Percentiles rank a stretch among this genome's conserved stretches.
Conservation (phyloP, 2,797 vertebrate species). For the Alca torda region DNA sequence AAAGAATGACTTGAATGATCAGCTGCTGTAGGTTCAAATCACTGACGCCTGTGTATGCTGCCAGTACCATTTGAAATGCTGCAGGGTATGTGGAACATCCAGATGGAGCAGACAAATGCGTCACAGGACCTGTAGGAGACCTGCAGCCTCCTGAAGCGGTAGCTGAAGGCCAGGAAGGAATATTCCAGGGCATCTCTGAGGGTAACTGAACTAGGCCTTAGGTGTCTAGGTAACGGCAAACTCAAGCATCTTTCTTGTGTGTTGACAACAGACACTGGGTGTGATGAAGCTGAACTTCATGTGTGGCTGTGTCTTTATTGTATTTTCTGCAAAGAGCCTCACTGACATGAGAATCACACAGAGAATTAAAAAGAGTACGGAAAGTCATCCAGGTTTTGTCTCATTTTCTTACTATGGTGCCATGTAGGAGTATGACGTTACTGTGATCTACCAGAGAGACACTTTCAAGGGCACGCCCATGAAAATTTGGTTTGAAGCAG, state of each 20-base stretch:
- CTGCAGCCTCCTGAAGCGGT: background rate
- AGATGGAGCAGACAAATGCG: background rate
- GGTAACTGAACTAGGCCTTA: background rate
- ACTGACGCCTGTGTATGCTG: background rate
- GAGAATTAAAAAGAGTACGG: background rate
- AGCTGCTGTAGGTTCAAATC: background rate
- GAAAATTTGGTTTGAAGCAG: background rate
- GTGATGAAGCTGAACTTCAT: background rate
- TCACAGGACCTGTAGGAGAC: background rate
- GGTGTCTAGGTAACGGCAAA: background rate
- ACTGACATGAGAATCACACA: background rate
- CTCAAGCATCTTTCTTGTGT: background rate
- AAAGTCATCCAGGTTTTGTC: background rate
- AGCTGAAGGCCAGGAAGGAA: background rate
- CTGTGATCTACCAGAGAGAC: background rate
- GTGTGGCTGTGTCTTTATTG: background rate
- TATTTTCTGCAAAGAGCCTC: background rate
- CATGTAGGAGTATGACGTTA: background rate
- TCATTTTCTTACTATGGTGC: background rate
- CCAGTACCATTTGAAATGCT: background rate
- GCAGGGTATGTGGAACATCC: no score
- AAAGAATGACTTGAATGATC: background rate
- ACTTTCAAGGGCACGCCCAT: background rate
- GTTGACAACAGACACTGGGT: background rate
- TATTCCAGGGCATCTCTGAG: background rate